A percentile compares a stretch with the other conserved stretches of the same genome.
phyloP scores from a whole-genome alignment of 2,888 invertebrate species.

The Tenodera sinensis region DNA sequence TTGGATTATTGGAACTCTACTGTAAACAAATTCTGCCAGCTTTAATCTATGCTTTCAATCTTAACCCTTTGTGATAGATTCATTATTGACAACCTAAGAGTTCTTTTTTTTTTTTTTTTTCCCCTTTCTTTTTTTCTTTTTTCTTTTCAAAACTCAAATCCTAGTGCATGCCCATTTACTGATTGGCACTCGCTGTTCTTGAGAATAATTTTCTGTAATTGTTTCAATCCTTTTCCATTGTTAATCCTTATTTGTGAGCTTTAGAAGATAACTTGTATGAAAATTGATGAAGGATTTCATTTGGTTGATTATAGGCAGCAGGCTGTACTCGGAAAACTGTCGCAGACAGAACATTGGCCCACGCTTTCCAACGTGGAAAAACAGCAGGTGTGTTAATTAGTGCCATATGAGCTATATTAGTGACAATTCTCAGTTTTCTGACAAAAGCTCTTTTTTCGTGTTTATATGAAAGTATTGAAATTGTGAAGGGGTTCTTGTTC shows the following conservation, averaged over 20 bases:
- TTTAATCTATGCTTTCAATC: too few relatives aligned
- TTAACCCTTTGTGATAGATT: too few relatives aligned
- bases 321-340: constrained; percentile 36
- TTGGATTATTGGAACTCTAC: too few relatives aligned
- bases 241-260: background rate
- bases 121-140: too few relatives aligned
- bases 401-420: background rate
- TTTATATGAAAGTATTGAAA: background rate
- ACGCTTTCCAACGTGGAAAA: constrained; percentile 50
- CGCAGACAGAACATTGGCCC: constrained; percentile 50
- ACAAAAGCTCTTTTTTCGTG: background rate
- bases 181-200: too few relatives aligned
- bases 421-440: background rate
- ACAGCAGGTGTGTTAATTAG: constrained; percentile 38
- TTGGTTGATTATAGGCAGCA: constrained; percentile 20
- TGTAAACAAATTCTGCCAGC: background rate
- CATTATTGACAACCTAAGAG: too few relatives aligned
- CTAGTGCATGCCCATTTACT: too few relatives aligned
- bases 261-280: background rate
- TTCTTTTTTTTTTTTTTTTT: too few relatives aligned
- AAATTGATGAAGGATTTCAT: background rate
- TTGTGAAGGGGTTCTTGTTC: background rate
- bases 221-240: too few relatives aligned
- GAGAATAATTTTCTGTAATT: too few relatives aligned
- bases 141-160: too few relatives aligned